Conservation (phyloP, 2,113 vertebrate species). For the Cygnus buccinator region DNA sequence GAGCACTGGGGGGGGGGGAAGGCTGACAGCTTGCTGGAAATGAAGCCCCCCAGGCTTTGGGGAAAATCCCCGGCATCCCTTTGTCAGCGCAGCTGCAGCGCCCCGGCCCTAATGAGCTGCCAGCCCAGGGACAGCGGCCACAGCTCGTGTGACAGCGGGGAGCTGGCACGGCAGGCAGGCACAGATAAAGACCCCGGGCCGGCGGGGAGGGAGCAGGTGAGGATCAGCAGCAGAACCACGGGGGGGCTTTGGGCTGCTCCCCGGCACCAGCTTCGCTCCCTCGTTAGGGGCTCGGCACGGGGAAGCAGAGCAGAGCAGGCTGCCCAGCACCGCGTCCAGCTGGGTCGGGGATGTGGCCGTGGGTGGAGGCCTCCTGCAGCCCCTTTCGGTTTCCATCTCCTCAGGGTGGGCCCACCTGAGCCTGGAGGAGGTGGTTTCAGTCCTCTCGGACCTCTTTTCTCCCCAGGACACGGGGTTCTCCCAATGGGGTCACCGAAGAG, state of each 20-base stretch:
- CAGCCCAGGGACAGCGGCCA: not conserved
- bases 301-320: not conserved
- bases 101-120: not conserved
- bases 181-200: not conserved
- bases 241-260: constrained; percentile 1
- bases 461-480: not conserved
- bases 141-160: not conserved
- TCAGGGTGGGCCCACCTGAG: no score
- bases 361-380: not conserved
- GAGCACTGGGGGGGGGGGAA: rapidly evolving
- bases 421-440: not conserved
- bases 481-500: not conserved
- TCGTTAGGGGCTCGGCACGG: not conserved
- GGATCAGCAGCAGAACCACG: not conserved
- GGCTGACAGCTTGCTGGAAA: not conserved
- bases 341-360: rapidly evolving
- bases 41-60: not conserved
- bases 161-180: not conserved
- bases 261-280: not conserved
- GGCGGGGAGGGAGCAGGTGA: constrained; percentile 16
- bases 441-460: not conserved
- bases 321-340: not conserved
- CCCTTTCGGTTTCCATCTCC: rapidly evolving
- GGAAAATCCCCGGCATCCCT: not conserved
- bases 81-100: constrained; percentile 26